phyloP scores from a whole-genome alignment of 2,113 vertebrate species.

The Takifugu bimaculatus region DNA sequence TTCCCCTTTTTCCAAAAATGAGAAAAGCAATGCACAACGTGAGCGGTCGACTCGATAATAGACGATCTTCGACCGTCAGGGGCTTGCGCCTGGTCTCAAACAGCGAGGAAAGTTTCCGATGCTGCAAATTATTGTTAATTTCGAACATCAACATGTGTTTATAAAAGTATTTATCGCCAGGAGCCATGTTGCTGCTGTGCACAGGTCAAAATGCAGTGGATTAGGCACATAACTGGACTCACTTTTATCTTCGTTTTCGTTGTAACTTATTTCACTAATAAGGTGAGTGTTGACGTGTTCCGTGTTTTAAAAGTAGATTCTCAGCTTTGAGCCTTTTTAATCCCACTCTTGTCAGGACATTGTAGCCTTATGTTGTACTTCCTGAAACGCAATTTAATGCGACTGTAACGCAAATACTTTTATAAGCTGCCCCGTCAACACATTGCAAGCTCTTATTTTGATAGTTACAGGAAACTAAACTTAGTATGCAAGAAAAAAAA shows the following conservation, averaged over 20 bases:
- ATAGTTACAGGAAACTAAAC: no score
- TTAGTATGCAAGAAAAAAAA: no score
- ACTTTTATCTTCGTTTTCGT: slow-evolving; percentile 67
- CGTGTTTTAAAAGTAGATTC: neutral
- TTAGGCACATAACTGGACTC: slow-evolving; percentile 43
- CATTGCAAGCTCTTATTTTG: no score
- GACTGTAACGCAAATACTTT: no score
- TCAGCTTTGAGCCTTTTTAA: neutral
- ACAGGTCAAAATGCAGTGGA: slow-evolving; percentile 62
- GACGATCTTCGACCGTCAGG: slow-evolving; percentile 39
- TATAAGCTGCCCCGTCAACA: no score
- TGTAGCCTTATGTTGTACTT: no score
- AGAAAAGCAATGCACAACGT: neutral
- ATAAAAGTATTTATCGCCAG: rapidly evolving
- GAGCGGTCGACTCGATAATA: rapidly evolving
- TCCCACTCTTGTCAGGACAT: neutral
- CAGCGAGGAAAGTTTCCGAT: slow-evolving; percentile 45
- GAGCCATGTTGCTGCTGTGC: slow-evolving; percentile 33
- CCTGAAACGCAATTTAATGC: no score
- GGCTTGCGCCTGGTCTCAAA: slow-evolving; percentile 48
- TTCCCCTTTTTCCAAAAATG: neutral
- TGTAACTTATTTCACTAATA: slow-evolving; percentile 74
- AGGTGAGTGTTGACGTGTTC: slow-evolving; percentile 57
- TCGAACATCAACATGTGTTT: neutral
- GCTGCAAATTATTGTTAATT: slow-evolving; percentile 6